Conservation (phyloP, 2,797 vertebrate genomes). For the Bradypodion ventrale region DNA sequence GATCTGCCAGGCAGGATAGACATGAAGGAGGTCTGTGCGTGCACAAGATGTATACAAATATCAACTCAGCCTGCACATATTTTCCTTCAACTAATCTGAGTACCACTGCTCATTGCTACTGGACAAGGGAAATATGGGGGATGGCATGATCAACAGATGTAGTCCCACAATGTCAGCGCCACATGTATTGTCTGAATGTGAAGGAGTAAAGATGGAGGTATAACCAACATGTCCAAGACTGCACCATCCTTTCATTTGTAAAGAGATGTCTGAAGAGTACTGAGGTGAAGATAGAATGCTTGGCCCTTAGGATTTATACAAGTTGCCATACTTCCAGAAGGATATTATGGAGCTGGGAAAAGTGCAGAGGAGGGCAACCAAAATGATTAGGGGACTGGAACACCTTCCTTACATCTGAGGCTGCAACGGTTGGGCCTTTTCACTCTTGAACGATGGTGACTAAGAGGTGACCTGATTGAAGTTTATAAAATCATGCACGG, state of each 20-base stretch:
- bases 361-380: too few relatives aligned
- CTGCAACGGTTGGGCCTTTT: too few relatives aligned
- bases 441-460: too few relatives aligned
- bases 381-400: too few relatives aligned
- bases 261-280: neutral
- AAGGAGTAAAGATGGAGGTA: neutral
- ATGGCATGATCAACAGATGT: neutral
- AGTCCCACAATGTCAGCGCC: neutral
- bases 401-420: too few relatives aligned
- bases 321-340: too few relatives aligned
- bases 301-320: neutral
- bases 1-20: too few relatives aligned
- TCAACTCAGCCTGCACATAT: neutral
- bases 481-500: too few relatives aligned
- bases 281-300: neutral
- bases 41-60: neutral
- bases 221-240: neutral
- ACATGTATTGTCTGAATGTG: neutral
- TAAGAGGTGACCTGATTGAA: too few relatives aligned
- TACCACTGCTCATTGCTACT: neutral
- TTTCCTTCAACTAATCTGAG: neutral
- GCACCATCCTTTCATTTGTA: neutral
- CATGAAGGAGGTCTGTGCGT: neutral
- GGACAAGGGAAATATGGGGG: neutral
- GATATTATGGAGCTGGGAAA: too few relatives aligned